A percentile compares a stretch with the other conserved stretches of the same genome.
These are phyloP conservation scores for Macroramphosus scolopax DNA, from an alignment of 2,797 vertebrate species.

Conservation along the genomic window DNA sequence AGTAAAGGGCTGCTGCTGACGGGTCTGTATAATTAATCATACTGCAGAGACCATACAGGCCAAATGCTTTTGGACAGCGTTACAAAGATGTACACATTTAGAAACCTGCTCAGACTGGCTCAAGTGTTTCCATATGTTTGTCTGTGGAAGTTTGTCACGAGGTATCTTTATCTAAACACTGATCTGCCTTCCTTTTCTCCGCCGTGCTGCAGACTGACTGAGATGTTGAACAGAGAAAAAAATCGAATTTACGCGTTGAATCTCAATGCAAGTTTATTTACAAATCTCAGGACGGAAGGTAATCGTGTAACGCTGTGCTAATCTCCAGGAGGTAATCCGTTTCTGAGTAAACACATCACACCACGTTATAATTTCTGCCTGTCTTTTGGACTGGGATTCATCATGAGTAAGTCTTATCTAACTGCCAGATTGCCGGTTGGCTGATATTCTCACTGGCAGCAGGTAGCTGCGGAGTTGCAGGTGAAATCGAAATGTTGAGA, in stretches of 20 bases:
- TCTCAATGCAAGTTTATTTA: too few species aligned
- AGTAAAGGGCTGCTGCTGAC: conserved; percentile 21
- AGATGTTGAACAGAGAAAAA: too few species aligned
- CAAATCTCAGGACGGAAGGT: too few species aligned
- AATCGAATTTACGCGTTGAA: too few species aligned
- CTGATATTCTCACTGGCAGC: conserved; percentile 30
- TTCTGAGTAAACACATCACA: conserved; percentile 26
- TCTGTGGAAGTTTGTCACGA: conserved; percentile 32
- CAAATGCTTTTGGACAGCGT: conserved; percentile 4
- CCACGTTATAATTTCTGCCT: conserved; percentile 31
- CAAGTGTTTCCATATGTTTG: conserved; percentile 41
- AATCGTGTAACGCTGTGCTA: conserved; percentile 7
- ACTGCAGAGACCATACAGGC: conserved; percentile 9
- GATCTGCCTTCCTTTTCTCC: conserved; percentile 34
- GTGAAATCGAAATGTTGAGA: too few species aligned
- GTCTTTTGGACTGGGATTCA: conserved; percentile 37
- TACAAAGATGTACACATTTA: conserved; percentile 4
- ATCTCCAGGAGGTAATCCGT: conserved; percentile 28
- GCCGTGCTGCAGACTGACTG: too few species aligned
- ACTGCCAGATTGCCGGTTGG: conserved; percentile 34
- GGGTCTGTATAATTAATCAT: conserved; percentile 35
- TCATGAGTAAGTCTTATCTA: conserved; percentile 52
- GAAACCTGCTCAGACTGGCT: conserved; percentile 8
- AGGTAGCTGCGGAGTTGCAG: conserved; percentile 40
- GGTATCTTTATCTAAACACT: conserved; percentile 36